Evolutionary conservation across 2,113 vertebrate species (phyloP).

Genomic region (Xenopus borealis): DNA sequence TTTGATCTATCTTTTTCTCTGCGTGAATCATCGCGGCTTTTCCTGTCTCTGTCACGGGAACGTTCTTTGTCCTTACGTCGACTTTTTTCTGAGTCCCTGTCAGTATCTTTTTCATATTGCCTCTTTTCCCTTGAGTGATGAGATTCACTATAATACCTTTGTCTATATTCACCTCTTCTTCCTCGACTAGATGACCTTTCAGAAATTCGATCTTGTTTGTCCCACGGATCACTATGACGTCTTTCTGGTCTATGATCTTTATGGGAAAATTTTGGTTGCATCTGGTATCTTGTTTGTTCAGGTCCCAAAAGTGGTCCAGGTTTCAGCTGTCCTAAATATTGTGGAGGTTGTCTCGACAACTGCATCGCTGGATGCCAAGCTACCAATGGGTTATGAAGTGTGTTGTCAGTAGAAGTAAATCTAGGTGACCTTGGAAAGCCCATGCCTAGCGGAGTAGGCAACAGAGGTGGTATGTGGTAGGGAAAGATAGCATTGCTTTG

Average conservation of each 20-base stretch:
- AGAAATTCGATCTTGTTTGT: slow-evolving; percentile 71
- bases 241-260: slow-evolving; percentile 80
- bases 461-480: slow-evolving; percentile 71
- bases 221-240: slow-evolving; percentile 83
- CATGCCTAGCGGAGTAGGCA: slow-evolving; percentile 71
- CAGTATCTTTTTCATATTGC: slow-evolving; percentile 77
- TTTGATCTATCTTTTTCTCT: slow-evolving; percentile 72
- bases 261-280: slow-evolving; percentile 69
- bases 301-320: slow-evolving; percentile 60
- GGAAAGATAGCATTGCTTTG: slow-evolving; percentile 65
- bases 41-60: slow-evolving; percentile 71
- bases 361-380: slow-evolving; percentile 71
- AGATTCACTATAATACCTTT: slow-evolving; percentile 77
- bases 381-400: slow-evolving; percentile 66
- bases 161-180: slow-evolving; percentile 73
- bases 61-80: slow-evolving; percentile 70
- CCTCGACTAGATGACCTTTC: slow-evolving; percentile 71
- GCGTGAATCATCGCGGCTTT: slow-evolving; percentile 69
- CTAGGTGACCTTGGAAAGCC: slow-evolving; percentile 59
- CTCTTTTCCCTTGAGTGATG: slow-evolving; percentile 82
- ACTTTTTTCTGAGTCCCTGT: slow-evolving; percentile 71
- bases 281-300: slow-evolving; percentile 63
- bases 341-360: slow-evolving; percentile 66
- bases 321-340: slow-evolving; percentile 63
- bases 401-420: slow-evolving; percentile 48